phyloP scores from a whole-genome alignment of 2,888 invertebrate species.

The Eupithecia inturbata region DNA sequence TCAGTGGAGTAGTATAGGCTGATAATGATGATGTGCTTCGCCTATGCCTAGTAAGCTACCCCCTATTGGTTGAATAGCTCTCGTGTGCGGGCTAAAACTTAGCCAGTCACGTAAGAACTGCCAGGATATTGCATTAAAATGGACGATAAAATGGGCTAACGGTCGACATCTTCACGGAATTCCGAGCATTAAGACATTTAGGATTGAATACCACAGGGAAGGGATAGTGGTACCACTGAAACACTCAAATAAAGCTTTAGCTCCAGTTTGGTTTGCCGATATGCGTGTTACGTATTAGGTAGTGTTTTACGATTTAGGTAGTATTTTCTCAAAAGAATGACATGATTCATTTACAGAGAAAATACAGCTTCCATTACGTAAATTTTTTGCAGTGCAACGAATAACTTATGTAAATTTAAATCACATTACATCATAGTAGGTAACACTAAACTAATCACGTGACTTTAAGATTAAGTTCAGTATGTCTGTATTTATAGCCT shows the following conservation, averaged over 20 bases:
- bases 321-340: too few species aligned
- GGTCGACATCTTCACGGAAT: constrained; percentile 16
- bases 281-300: background rate
- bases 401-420: too few species aligned
- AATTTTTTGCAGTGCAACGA: too few species aligned
- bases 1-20: too few species aligned
- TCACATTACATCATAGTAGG: too few species aligned
- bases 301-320: too few species aligned
- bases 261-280: background rate
- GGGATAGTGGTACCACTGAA: background rate
- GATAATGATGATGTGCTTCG: background rate
- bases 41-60: background rate
- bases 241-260: background rate
- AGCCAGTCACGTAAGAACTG: constrained; percentile 28
- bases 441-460: too few species aligned
- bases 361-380: too few species aligned
- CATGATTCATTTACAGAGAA: too few species aligned
- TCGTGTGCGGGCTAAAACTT: background rate
- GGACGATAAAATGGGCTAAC: constrained; percentile 24
- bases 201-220: constrained; percentile 6
- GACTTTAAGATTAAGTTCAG: too few species aligned
- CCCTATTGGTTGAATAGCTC: background rate
- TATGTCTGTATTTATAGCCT: too few species aligned
- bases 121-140: constrained; percentile 28
- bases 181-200: constrained; percentile 13